phyloP scores from a whole-genome alignment of 2,113 vertebrate species.

The Proterorhinus semilunaris region DNA sequence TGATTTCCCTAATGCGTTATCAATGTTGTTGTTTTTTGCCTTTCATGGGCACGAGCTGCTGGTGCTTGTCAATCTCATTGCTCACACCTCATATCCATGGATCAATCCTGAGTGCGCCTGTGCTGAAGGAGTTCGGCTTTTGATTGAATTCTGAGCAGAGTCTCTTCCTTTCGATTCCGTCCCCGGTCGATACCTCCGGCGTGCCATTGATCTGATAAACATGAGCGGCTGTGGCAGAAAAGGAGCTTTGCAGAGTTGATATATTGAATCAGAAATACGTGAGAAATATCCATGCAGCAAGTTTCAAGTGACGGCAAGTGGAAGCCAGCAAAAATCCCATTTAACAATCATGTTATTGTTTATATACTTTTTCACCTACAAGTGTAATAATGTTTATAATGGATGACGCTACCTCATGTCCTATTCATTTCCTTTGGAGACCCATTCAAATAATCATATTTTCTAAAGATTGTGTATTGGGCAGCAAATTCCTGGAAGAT shows the following conservation, averaged over 20 bases:
- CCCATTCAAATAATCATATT: too few relatives aligned
- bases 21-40: constrained; percentile 28
- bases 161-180: constrained; percentile 66
- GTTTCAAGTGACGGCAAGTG: constrained; percentile 45
- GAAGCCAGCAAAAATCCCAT: constrained; percentile 50
- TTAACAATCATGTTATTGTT: too few relatives aligned
- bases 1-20: constrained; percentile 44
- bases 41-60: constrained; percentile 28
- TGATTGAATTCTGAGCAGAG: constrained; percentile 65
- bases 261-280: constrained; percentile 64
- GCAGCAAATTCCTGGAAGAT: too few relatives aligned
- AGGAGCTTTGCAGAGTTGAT: constrained; percentile 62
- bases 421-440: too few relatives aligned
- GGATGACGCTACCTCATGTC: too few relatives aligned
- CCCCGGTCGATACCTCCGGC: constrained; percentile 60
- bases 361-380: too few relatives aligned
- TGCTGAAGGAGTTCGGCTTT: constrained; percentile 59
- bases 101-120: constrained; percentile 65
- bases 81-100: constrained; percentile 40
- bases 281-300: constrained; percentile 49
- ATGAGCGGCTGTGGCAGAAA: constrained; percentile 53
- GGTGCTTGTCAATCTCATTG: constrained; percentile 41
- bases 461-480: too few relatives aligned
- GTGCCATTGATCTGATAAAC: constrained; percentile 66
- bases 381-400: too few relatives aligned